Conservation (phyloP, 2,113 vertebrate species). For the Plecotus auritus region DNA sequence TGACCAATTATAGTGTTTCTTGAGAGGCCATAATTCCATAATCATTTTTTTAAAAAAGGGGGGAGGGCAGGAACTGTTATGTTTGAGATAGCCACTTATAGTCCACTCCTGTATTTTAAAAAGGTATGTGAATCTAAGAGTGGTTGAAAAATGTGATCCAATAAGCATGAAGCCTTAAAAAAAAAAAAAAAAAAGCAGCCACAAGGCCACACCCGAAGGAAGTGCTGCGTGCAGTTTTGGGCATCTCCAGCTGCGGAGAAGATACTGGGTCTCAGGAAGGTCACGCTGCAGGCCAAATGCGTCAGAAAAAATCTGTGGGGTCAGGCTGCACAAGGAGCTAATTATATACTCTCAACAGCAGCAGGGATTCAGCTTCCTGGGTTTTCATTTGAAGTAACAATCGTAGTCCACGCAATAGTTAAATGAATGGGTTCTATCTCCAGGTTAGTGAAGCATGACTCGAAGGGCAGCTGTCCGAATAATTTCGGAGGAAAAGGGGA, state of each 20-base stretch:
- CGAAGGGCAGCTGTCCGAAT: not conserved
- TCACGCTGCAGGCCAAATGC: conserved; percentile 32
- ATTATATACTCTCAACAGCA: conserved; percentile 39
- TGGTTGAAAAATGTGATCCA: not conserved
- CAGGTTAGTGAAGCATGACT: not conserved
- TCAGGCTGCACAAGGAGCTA: conserved; percentile 53
- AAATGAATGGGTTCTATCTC: not conserved
- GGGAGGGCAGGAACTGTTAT: not conserved
- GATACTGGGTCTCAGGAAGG: conserved; percentile 54
- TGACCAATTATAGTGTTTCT: conserved; percentile 51
- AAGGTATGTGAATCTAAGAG: not conserved
- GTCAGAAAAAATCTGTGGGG: conserved; percentile 50
- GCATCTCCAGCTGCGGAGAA: conserved; percentile 58
- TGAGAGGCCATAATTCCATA: conserved; percentile 34
- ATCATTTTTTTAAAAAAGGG: not conserved
- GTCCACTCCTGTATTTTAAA: conserved; percentile 55
- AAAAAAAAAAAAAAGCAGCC: not conserved
- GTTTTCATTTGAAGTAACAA: conserved; percentile 3
- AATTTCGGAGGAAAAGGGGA: not conserved
- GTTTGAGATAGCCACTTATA: not conserved
- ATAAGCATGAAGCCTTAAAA: not conserved
- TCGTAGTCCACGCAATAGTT: not conserved
- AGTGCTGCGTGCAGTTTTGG: conserved; percentile 51
- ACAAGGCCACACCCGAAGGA: conserved; percentile 47
- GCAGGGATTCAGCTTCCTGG: not conserved